Evolutionary conservation across 2,888 invertebrate genomes (phyloP), one percentile per base, ranked within the genome.

Genomic region (Aethes cnicana): DNA sequence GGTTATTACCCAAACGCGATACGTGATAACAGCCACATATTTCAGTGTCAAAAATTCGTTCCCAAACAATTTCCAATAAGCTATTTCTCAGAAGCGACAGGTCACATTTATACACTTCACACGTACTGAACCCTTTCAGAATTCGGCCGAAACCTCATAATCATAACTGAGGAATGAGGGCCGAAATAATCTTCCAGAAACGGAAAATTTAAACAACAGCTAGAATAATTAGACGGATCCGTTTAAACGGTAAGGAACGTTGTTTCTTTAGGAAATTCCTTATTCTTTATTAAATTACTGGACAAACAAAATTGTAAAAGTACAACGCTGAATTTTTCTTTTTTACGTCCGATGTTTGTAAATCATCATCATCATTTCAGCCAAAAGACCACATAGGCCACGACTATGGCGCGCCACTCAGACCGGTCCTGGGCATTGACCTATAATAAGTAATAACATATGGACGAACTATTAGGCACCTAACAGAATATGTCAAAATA

Each of bases 31-130:
- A n/a, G n/a, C n/a, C n/a, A n/a, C n/a, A n/a, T n/a, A n/a, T n/a
- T n/a, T n/a, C n/a, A n/a, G n/a, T n/a, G n/a, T 9, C 28, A 12
- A 42, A 35, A 55, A 52, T 53, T 54, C 63, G 61, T 60, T 63
- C 58, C 54, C 49, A 52, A 57, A 53, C 59, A 67, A 68, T 70
- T 70, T 66, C 64, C 61, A 63, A 67, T 64, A 64, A 59, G 64
- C 59, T 62, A 72, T 78, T 73, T 65, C 63, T 72, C 68, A 67
- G 50, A 57, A 52, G 41, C 58, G 69, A 69, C 66, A 59, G 61
- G 61, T 65, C 62, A 68, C 63, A 72, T 75, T 70, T 65, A 64
- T 70, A 65, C 49, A 71, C 65, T 71, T 67, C 61, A 61, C 46
- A 26, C 41, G 50, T 48, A 42, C 28, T 28, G 21, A 53, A 41